Base-by-base conservation (phyloP, 2,797 vertebrate species). In the Macroramphosus scolopax region DNA sequence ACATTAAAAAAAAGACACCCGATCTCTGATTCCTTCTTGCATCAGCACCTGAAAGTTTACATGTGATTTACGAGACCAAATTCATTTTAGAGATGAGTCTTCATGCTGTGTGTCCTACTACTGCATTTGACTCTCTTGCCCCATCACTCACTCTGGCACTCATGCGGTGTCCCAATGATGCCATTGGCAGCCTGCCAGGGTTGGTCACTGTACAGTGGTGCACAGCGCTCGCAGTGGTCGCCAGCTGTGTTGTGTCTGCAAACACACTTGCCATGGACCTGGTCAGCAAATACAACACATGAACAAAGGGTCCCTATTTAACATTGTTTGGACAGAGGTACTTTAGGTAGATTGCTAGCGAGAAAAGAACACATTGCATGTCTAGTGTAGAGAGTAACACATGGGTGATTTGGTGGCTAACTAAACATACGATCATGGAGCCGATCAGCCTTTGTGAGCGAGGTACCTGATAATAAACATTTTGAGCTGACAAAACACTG, bases 161-260 rank as follows among this genome's bases (percentile, higher is more conserved):
- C 91, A 0, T 77, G 92, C 13, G 93, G 90, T 14, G 87, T 90
- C 78, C 93, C 92, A 0, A 76, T 91, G 78, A 92, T 87, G 63
- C 95, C 94, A 0, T 93, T 89, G 5, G 95, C 96, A 3, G 95
- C 84, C 80, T 89, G 88, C 96, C 96, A 98, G 1, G 93, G 94
- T 16, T 68, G 91, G 75, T 97, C 92, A 0, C 97, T 96, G 87
- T 93, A 93, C 46, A 98, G 86, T 0, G 91, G 85, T 7, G 92
- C 89, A 0, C 96, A 98, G 44, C 64, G 89, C 73, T 96, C 91
- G 72, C 96, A 98, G 82, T 98, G 95, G 59, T 89, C 78, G 2
- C 96, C 95, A 1, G 87, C 92, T 0, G 95, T 96, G 81, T 97
- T 93, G 84, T 98, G 96, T 75, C 91, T 92, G 83, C 95, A 98